phyloP scores from a whole-genome alignment of 2,888 invertebrate genomes.

The Drosophila anomalata region DNA sequence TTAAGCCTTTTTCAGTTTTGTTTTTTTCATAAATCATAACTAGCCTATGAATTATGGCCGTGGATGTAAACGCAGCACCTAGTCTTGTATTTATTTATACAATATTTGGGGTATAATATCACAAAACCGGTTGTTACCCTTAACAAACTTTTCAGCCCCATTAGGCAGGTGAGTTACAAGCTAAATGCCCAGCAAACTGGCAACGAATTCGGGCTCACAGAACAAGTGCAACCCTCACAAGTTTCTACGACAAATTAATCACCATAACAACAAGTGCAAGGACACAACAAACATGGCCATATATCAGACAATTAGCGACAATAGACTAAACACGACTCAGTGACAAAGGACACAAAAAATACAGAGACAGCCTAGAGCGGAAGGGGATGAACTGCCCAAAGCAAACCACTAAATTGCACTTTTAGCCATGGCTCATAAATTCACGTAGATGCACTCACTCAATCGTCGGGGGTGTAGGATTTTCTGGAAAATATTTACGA shows the following conservation, averaged over 20 bases:
- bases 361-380: neutral
- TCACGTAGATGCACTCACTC: conserved; percentile 61
- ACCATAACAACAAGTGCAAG: conserved; percentile 58
- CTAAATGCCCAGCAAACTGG: neutral
- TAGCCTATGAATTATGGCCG: neutral
- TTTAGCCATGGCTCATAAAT: conserved; percentile 70
- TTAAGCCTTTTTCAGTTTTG: neutral
- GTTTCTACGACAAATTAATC: conserved; percentile 52
- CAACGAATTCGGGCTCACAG: neutral
- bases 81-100: neutral
- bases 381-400: conserved; percentile 22
- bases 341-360: conserved; percentile 31
- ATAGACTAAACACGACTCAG: conserved; percentile 58
- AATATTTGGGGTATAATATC: neutral
- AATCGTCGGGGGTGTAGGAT: conserved; percentile 38
- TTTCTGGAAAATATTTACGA: neutral
- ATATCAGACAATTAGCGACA: conserved; percentile 75
- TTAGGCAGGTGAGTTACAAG: conserved; percentile 40
- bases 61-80: neutral
- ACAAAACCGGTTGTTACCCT: neutral
- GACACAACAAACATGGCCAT: conserved; percentile 51
- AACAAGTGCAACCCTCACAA: conserved; percentile 47
- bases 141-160: conserved; percentile 27
- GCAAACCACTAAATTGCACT: conserved; percentile 56
- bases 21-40: neutral